Base-by-base conservation (phyloP, 2,888 invertebrate species). In the Eumerus sabulonum region DNA sequence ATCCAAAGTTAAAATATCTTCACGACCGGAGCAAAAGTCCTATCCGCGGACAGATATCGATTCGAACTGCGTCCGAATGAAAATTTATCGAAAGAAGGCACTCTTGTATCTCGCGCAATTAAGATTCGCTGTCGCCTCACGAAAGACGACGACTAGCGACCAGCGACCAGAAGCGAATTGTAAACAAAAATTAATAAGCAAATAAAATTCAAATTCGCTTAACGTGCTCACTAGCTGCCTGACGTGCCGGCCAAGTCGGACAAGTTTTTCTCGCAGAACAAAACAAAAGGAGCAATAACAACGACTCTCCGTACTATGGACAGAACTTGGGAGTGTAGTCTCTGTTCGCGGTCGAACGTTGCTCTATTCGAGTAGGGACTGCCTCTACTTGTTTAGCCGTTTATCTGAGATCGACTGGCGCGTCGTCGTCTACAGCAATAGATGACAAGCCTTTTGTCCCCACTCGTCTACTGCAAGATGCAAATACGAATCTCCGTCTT, bases 181-280 rank as follows among this genome's bases (percentile, higher is more conserved):
- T 77, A 77, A 77, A 77, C 72, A 77, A 72, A 72, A 77, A 72
- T 67, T 77, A 68, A 59, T 67, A 67, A 68, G 67, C 12, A 62
- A 77, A 77, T 73, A 67, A 77, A 73, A 77, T 73, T 73, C 73
- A 73, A 73, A 77, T 77, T 77, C 77, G 67, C 73, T 77, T 68
- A 73, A 54, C 77, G 77, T 68, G 47, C 56, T 19, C 47, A 56
- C 64, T 36, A 35, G 17, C 13, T 7, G 36, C 11, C 18, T 9
- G 36, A 13, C 9, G 13, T 51, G 35, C 11, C 44, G 44, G 18
- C 3, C 14, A 9, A 9, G 35, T 47, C 36, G 53, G 36, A 73
- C 73, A 68, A 73, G 77, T 77, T 77, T 67, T 67, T 67, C 77
- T 73, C 48, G 27, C 27, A 17, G 40, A 27, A 27, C 27, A 27